Base-by-base conservation (phyloP, 2,797 vertebrate genomes). In the Menidia menidia region DNA sequence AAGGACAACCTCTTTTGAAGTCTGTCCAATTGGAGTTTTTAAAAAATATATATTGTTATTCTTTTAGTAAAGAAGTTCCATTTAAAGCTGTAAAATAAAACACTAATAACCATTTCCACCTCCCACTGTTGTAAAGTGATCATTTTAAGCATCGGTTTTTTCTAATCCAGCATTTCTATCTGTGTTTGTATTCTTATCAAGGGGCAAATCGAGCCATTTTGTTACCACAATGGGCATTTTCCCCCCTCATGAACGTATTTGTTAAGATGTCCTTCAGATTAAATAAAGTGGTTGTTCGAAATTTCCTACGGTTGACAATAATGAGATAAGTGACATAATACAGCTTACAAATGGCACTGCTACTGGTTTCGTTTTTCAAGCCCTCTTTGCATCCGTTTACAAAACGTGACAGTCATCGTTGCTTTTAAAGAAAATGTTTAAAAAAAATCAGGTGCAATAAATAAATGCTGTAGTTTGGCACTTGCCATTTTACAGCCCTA, bases 401-500 rank as follows among this genome's bases (percentile, higher is more conserved):
- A 6, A 10, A 2, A 39, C 35, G 35, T 39, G 3, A 39, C 0
- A 7, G 35, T 39, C 25, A 4, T 5, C 10, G 35, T 39, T 39
- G 7, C 35, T 39, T 39, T 39, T 2, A 39, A 39, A 25, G 25
- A 25, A 39, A 2, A 7, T 10, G 35, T 39, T 35, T 2, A 15
- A 45, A 13, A 9, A 7, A 19, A 68, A 59, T 11, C 19, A 2
- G 12, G 30, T 11, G 58, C 44, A 4, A n/a, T 32, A 54, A 55
- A 57, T 11, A 69, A 53, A 61, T 45, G 42, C 59, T 35, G 48
- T 44, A 44, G 60, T 13, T 70, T 31, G 45, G 41, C 30, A 47
- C 54, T 52, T 59, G 57, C 33, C 48, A 55, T 60, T 61, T 58
- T 69, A 15, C 60, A 77, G 62, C 67, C 65, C 58, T 60, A 62